Evolutionary conservation across 2,888 invertebrate species (phyloP), one percentile per base, ranked within the genome.

Genomic region (Apamea anceps): DNA sequence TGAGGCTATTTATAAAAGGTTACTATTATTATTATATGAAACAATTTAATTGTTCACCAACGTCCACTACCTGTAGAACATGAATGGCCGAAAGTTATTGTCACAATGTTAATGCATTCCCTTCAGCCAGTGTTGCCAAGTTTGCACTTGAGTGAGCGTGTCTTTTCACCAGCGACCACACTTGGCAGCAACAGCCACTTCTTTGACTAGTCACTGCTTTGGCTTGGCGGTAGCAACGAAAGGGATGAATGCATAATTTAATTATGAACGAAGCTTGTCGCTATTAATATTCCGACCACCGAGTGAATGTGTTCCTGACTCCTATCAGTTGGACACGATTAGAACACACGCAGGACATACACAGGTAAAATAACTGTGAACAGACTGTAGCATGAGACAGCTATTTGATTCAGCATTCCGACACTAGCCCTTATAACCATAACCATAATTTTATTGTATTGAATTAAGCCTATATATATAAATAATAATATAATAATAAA

Each of bases 61-160:
- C 13, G 12, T 25, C 57, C 25, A 57, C n/a, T 1, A 18, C 10
- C 25, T 5, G 4, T n/a, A n/a, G n/a, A 18, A 57, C n/a, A 18
- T 37, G 37, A 1, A 37, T 54, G 21, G 8, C 18, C 25, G 15
- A 21, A 54, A 45, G 2, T 28, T 45, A 51, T 37, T n/a, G 5
- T 72, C 57, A 45, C 45, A 48, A 60, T 75, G 18, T 48, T 60
- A 21, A n/a, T 75, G n/a, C n/a, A 75, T 60, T 75, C 5, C n/a
- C n/a, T 18, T 32, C 13, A 21, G 21, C 25, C 28, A 15, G 2
- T 76, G 18, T 60, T 75, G 60, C 60, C 60, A 76, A 76, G 0
- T 60, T 48, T 60, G 37, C 45, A 48, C 10, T 75, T 37, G 18
- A 75, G 25, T 45, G 45, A n/a, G 32, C 7, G 18, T 10, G 57